Evolutionary conservation across 2,797 vertebrate genomes (phyloP), one percentile per base, ranked within the genome.

Genomic region (Chrosomus eos): DNA sequence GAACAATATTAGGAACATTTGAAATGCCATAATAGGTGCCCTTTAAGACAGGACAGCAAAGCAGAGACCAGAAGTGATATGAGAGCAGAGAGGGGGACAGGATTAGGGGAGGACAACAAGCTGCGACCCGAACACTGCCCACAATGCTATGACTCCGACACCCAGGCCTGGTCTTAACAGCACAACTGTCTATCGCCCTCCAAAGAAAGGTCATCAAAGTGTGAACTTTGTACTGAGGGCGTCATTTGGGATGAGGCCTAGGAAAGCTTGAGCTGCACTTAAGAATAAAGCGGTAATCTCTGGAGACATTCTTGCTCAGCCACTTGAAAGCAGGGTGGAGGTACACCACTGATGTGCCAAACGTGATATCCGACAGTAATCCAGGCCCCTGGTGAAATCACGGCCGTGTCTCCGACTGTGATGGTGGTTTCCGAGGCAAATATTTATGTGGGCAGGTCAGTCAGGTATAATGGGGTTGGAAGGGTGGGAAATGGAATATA

Each of bases 371-470:
- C 68, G 84, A 80, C 80, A 74, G 58, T 66, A 78, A 81, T 68
- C 77, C 60, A 40, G 82, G 82, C 73, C 85, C 64, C 60, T 70
- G 16, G 51, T 78, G 85, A 85, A 86, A 68, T 85, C 79, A 80
- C 19, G 68, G 82, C 67, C 43, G 13, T 36, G 36, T 74, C 82
- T 86, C 67, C 48, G 33, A 81, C 80, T 77, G 83, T 71, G 76
- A 84, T 64, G 88, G 85, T 74, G 64, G 88, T 88, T 85, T 87
- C 85, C 38, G 81, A 84, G 64, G 80, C 67, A 87, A 89, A 87
- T 87, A 87, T 85, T 88, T 87, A 85, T 75, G 72, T 87, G 79
- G 72, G 77, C 77, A 78, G 81, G 82, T 68, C 70, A 82, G 68
- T 86, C 77, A 81, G 86, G 86, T 85, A 67, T 87, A 89, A 88